A percentile compares a stretch with the other conserved stretches of the same genome.
These are phyloP conservation scores for Haemorhous mexicanus DNA, from an alignment of 2,113 vertebrate genomes.

Conservation along the genomic window DNA sequence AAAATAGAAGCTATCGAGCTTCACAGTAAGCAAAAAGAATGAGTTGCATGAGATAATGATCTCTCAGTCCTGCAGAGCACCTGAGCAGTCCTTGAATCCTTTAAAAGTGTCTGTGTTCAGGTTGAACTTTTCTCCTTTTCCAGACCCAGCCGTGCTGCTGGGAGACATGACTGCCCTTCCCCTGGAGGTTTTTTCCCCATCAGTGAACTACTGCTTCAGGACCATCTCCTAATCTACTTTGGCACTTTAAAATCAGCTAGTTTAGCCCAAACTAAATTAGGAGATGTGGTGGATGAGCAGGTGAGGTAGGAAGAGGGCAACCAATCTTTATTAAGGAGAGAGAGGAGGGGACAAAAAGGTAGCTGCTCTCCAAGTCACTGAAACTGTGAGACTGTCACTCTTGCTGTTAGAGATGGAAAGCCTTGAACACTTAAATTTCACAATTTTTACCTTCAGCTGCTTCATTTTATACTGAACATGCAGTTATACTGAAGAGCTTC, in stretches of 20 bases:
- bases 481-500: neutral
- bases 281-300: neutral
- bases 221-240: neutral
- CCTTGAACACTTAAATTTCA: neutral
- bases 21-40: slow-evolving; percentile 19
- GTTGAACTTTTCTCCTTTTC: neutral
- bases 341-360: neutral
- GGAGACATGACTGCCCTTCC: neutral
- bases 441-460: neutral
- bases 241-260: neutral
- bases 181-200: neutral
- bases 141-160: neutral
- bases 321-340: neutral
- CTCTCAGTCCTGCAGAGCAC: neutral
- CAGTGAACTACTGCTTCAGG: neutral
- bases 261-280: neutral
- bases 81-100: neutral
- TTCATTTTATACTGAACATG: neutral
- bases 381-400: neutral
- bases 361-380: neutral
- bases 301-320: neutral
- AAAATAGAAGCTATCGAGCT: slow-evolving; percentile 15
- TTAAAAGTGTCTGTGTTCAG: neutral
- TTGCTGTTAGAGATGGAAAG: neutral
- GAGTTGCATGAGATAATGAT: neutral